Percentiles rank a stretch among this genome's conserved stretches.
Conservation (phyloP, 2,888 invertebrate genomes). For the Pycnomerus fuliginosus region DNA sequence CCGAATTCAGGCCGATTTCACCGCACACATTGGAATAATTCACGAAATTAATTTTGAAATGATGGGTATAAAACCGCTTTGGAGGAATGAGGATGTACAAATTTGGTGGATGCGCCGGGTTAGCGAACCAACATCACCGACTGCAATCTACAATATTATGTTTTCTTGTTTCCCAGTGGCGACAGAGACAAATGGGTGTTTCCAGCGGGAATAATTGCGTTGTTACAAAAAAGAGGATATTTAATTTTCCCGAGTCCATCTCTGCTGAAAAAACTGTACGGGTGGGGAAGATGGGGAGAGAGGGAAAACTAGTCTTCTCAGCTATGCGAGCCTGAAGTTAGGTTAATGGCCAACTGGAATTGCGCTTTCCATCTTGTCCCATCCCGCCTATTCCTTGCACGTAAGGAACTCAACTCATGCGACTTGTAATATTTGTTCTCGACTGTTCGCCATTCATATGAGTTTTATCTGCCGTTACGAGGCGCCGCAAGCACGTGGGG, state of each 20-base stretch:
- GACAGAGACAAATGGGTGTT: not conserved
- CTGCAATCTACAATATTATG: slow-evolving; percentile 1
- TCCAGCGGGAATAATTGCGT: no score
- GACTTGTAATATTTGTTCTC: slow-evolving; percentile 54
- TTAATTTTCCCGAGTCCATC: slow-evolving; percentile 14
- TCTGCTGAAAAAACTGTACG: slow-evolving; percentile 26
- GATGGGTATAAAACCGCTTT: no score
- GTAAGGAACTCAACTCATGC: slow-evolving; percentile 55
- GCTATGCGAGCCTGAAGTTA: slow-evolving; percentile 64
- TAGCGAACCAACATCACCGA: no score
- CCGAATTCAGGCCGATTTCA: slow-evolving; percentile 23
- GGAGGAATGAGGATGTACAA: no score
- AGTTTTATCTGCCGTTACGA: slow-evolving; percentile 49
- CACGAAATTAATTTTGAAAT: no score
- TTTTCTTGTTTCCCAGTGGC: slow-evolving; percentile 4
- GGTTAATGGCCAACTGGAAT: slow-evolving; percentile 73
- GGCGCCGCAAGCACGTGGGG: slow-evolving; percentile 50
- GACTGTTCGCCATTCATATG: slow-evolving; percentile 52
- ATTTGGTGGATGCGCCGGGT: slow-evolving; percentile 23
- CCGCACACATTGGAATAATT: no score
- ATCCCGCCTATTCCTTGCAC: slow-evolving; percentile 54
- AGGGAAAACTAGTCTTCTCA: slow-evolving; percentile 45
- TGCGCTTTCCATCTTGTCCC: slow-evolving; percentile 66
- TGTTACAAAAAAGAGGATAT: slow-evolving; percentile 1
- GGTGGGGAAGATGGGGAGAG: slow-evolving; percentile 30